Base-by-base conservation (phyloP, 1,140 invertebrate genomes). In the Trachelipus rathkii region DNA sequence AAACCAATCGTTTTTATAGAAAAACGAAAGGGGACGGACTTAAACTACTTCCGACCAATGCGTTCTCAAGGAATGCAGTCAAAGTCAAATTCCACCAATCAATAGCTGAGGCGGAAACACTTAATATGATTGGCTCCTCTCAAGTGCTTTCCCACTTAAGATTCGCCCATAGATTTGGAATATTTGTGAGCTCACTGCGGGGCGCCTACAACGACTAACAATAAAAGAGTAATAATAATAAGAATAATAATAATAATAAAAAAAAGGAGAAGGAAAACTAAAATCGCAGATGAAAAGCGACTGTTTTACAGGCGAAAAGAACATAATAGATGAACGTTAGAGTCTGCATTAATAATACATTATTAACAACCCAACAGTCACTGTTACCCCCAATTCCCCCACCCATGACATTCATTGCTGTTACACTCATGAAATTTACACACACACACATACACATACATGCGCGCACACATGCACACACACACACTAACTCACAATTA, bases 71-170 rank as follows among this genome's bases (percentile, higher is more conserved):
- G 33, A 70, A 46, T 66, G 15, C 74, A 71, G 74, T 79, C 78
- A 79, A 79, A 79, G 78, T 79, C 78, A 79, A 79, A 79, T 79
- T 74, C 78, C 74, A 79, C 78, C 78, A 79, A 79, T 79, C 78
- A 79, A 79, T 79, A 79, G 78, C 78, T 76, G 66, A 76, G 74
- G 78, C 78, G 78, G 78, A 79, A 79, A 79, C 78, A 79, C 78
- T 79, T 79, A 79, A 79, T 79, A 79, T 79, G 78, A 79, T 79
- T 79, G 78, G 78, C 78, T 76, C 74, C 70, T 73, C 78, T 79
- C 75, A 60, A 79, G 78, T 79, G 78, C 74, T 74, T 76, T 44
- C 71, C 78, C 72, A 79, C 78, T 79, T 76, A 74, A 79, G 78
- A 79, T 79, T 79, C 74, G 78, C 76, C 78, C 78, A 79, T 79